Conservation (phyloP, 2,113 vertebrate species). For the Eira barbara region DNA sequence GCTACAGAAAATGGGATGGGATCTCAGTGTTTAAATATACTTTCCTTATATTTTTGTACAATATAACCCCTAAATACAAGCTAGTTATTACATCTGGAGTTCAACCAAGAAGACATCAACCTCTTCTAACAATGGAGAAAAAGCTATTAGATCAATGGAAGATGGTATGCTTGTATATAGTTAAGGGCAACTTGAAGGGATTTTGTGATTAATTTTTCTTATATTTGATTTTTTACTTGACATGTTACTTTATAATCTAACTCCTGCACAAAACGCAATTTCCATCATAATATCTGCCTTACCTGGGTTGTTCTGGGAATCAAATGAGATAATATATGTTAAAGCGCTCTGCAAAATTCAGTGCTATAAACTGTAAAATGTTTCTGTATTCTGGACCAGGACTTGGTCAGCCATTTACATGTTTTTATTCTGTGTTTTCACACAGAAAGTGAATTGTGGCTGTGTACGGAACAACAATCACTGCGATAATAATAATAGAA, state of each 20-base stretch:
- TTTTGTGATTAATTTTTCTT: constrained; percentile 44
- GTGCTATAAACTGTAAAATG: constrained; percentile 21
- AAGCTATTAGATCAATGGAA: background rate
- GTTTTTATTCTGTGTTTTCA: constrained; percentile 18
- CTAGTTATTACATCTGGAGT: background rate
- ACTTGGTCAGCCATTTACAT: background rate
- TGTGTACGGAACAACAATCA: background rate
- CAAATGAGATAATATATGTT: constrained; percentile 14
- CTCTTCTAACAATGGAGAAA: background rate
- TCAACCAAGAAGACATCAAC: background rate
- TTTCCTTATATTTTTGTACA: background rate
- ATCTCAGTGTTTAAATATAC: background rate
- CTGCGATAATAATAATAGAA: background rate
- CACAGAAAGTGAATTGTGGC: background rate
- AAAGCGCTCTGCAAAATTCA: constrained; percentile 22
- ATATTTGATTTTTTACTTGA: constrained; percentile 34
- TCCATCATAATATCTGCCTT: background rate
- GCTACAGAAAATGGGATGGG: background rate
- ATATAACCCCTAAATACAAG: background rate
- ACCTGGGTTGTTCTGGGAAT: background rate
- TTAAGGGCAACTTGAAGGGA: background rate
- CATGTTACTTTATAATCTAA: constrained; percentile 24
- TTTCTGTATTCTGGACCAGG: constrained; percentile 8
- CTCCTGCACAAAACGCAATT: background rate
- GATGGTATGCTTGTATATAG: background rate